phyloP scores from a whole-genome alignment of 2,888 invertebrate species.

The Drosophila demipolita region DNA sequence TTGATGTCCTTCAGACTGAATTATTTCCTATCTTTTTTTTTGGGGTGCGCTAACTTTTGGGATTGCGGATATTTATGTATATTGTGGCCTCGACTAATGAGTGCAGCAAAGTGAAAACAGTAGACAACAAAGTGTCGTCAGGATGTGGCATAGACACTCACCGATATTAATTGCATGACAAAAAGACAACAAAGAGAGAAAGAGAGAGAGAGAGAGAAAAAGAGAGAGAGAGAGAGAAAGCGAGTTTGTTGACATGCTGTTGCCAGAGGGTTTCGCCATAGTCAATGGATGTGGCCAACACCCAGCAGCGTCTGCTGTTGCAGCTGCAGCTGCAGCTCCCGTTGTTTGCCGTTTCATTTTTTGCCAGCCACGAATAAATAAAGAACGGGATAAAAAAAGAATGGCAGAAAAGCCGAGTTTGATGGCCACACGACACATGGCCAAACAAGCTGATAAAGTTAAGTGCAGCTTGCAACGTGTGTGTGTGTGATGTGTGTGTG shows the following conservation, averaged over 20 bases:
- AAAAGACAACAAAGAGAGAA: background rate
- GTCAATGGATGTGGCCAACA: slow-evolving; percentile 14
- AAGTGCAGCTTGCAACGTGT: slow-evolving; percentile 61
- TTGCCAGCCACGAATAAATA: slow-evolving; percentile 44
- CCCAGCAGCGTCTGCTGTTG: slow-evolving; percentile 17
- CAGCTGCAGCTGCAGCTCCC: slow-evolving; percentile 10
- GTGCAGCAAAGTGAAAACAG: slow-evolving; percentile 33
- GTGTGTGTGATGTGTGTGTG: slow-evolving; percentile 15
- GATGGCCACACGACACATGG: slow-evolving; percentile 58
- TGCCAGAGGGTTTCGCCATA: slow-evolving; percentile 32
- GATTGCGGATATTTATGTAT: slow-evolving; percentile 34
- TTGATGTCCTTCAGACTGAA: background rate
- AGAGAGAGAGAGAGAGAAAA: background rate
- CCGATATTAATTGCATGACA: slow-evolving; percentile 64
- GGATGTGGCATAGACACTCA: slow-evolving; percentile 25
- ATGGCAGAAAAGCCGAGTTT: slow-evolving; percentile 28
- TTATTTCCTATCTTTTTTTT: background rate
- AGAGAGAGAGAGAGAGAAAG: background rate
- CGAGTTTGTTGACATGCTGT: slow-evolving; percentile 55
- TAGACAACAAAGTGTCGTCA: slow-evolving; percentile 16
- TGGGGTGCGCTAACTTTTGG: slow-evolving; percentile 1
- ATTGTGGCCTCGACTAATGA: slow-evolving; percentile 60
- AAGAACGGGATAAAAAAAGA: slow-evolving; percentile 29
- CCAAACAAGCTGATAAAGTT: slow-evolving; percentile 76
- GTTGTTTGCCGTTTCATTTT: slow-evolving; percentile 45